Evolutionary conservation across 1,140 invertebrate genomes (phyloP).

Genomic region (Lineus longissimus): DNA sequence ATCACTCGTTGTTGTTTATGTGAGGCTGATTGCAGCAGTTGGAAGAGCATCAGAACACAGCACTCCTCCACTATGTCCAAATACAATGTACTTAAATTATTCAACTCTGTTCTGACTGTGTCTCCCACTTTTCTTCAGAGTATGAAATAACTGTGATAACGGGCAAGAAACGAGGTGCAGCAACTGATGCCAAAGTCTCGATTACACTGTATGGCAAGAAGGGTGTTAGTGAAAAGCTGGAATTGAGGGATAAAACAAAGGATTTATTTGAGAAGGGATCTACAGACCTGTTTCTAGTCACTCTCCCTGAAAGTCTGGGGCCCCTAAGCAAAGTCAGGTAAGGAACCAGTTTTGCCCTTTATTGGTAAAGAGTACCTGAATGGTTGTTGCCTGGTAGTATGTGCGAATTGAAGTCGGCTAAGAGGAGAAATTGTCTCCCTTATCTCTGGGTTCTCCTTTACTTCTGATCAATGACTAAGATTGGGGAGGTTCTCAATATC

Average conservation of each 20-base stretch:
- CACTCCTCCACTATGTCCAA: no score
- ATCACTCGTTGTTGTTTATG: not conserved
- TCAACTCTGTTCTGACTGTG: not conserved
- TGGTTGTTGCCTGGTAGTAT: no score
- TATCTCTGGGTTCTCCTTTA: no score
- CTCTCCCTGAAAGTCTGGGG: slow-evolving; percentile 8
- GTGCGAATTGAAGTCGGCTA: no score
- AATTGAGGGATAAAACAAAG: slow-evolving; percentile 33
- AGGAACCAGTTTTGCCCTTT: not conserved
- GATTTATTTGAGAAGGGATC: slow-evolving; percentile 29
- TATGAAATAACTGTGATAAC: slow-evolving; percentile 35
- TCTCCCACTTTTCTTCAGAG: slow-evolving; percentile 18
- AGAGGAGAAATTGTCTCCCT: no score
- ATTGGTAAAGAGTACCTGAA: no score
- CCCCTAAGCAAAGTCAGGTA: slow-evolving; percentile 1
- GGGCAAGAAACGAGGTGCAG: slow-evolving; percentile 32
- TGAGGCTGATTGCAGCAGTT: slow-evolving; percentile 13
- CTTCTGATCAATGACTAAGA: no score
- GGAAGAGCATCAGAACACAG: no score
- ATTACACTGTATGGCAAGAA: slow-evolving; percentile 38
- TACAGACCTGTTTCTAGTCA: slow-evolving; percentile 26
- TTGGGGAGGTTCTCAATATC: no score
- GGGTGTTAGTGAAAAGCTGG: slow-evolving; percentile 32
- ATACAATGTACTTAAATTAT: no score
- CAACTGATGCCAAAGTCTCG: slow-evolving; percentile 44